Evolutionary conservation across 2,888 invertebrate genomes (phyloP).

Genomic region (Pachydiplax longipennis): DNA sequence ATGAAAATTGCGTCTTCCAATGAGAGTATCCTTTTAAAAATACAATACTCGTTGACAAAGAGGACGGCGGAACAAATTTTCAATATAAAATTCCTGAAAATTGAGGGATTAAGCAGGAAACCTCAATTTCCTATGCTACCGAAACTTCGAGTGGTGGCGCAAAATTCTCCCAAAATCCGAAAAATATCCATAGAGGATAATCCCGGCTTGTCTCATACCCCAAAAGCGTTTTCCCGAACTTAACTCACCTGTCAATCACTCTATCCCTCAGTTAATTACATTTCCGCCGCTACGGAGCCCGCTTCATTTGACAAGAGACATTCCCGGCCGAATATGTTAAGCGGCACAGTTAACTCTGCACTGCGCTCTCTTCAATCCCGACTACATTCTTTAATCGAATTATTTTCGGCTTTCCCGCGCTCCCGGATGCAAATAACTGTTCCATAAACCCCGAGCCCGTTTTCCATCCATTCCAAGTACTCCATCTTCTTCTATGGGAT

Average conservation of each 20-base stretch:
- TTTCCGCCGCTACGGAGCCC: background rate
- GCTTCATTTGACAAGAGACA: background rate
- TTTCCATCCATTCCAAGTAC: background rate
- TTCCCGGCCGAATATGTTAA: background rate
- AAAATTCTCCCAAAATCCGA: too few species aligned
- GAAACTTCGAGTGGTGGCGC: too few species aligned
- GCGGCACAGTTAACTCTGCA: background rate
- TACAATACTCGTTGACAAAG: too few species aligned
- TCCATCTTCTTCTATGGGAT: background rate
- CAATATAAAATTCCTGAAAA: too few species aligned
- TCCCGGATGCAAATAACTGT: background rate
- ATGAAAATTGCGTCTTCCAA: too few species aligned
- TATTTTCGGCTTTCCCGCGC: background rate
- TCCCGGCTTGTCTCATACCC: too few species aligned
- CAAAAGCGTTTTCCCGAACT: background rate
- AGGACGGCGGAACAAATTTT: too few species aligned
- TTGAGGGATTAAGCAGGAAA: too few species aligned
- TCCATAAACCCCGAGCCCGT: background rate
- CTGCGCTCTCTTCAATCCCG: background rate
- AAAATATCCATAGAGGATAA: too few species aligned
- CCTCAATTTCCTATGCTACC: too few species aligned
- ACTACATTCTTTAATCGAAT: background rate
- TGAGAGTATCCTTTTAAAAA: too few species aligned
- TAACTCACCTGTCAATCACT: background rate
- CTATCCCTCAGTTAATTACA: background rate